phyloP scores from a whole-genome alignment of 2,797 vertebrate genomes.

The Synaphobranchus kaupii region DNA sequence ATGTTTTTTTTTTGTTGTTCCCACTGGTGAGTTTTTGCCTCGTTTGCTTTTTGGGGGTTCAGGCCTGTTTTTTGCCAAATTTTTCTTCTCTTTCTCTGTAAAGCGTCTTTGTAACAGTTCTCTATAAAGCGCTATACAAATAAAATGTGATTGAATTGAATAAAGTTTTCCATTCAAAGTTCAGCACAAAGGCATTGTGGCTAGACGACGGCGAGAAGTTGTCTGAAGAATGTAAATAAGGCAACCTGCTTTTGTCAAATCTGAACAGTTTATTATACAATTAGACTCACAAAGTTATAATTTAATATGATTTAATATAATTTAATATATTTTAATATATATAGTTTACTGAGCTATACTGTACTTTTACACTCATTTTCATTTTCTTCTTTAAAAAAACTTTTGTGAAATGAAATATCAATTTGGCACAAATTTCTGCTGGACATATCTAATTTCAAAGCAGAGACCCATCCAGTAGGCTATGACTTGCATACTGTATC shows the following conservation, averaged over 20 bases:
- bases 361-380: background rate
- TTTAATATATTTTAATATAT: too few species aligned
- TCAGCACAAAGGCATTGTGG: background rate
- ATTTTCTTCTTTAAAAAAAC: background rate
- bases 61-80: too few species aligned
- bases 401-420: background rate
- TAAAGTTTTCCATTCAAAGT: background rate
- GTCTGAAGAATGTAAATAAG: background rate
- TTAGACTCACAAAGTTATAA: background rate
- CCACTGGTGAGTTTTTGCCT: too few species aligned
- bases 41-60: too few species aligned
- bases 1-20: too few species aligned
- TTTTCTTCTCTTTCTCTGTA: too few species aligned
- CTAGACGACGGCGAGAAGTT: background rate
- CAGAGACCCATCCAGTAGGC: background rate
- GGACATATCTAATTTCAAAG: background rate
- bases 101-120: too few species aligned
- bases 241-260: background rate
- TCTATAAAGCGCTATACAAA: too few species aligned
- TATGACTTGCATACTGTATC: background rate
- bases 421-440: background rate
- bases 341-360: background rate
- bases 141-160: too few species aligned
- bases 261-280: background rate
- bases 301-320: too few species aligned